Evolutionary conservation across 2,113 vertebrate species (phyloP), one percentile per base, ranked within the genome.

Genomic region (Apaloderma vittatum): DNA sequence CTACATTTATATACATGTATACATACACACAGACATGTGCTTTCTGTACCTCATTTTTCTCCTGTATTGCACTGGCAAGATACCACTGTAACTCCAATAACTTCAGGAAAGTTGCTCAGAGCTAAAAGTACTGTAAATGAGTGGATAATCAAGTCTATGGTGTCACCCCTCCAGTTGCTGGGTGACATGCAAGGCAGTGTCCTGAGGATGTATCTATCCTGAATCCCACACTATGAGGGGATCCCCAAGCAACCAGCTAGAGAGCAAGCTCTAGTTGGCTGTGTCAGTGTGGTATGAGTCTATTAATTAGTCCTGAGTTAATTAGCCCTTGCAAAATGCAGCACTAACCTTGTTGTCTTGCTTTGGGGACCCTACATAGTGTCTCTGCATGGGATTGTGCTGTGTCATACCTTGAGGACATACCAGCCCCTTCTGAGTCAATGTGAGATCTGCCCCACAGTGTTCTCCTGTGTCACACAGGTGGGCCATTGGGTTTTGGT

Each of bases 291-390:
- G 62, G 71, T 73, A 73, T n/a, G 82, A 88, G 83, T 71, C 82
- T 93, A 88, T 93, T 95, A 96, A 96, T 93, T 96, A 95, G 93
- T 66, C 86, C 92, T 93, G 75, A 86, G 88, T 90, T 96, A 95
- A 97, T 95, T 95, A 90, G 78, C 74, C 78, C 78, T 88, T 93
- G 78, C 0, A 1, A 92, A 49, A 93, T 36, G 71, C 78, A 90
- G 67, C 46, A 67, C 54, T 95, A 96, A 94, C 82, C 90, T 90
- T 90, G 82, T 54, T 88, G 71, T 62, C 70, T 93, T 72, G 71
- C 90, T 95, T 58, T 95, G 71, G 88, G 75, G 74, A 75, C 67
- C 43, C 54, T 79, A 12, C 7, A 16, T 40, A 75, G 23, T 49
- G 40, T 49, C 49, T 92, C 92, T 90, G 77, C 21, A 45, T 43